phyloP scores from a whole-genome alignment of 2,797 vertebrate species.

The Zalophus californianus region DNA sequence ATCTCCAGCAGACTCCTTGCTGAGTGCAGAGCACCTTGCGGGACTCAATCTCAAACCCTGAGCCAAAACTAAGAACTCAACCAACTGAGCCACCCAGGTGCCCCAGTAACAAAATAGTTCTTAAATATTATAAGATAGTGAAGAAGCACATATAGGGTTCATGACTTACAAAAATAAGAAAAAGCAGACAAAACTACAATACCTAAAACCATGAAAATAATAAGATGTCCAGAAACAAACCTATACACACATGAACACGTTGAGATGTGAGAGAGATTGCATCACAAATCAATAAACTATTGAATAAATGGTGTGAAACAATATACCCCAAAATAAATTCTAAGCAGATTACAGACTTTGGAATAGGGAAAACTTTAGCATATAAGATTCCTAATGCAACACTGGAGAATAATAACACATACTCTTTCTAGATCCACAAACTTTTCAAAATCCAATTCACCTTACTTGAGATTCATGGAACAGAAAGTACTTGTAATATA shows the following conservation, averaged over 20 bases:
- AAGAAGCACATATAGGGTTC: neutral
- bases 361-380: neutral
- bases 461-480: neutral
- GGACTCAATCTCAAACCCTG: neutral
- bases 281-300: constrained; percentile 38
- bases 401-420: neutral
- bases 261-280: neutral
- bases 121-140: neutral
- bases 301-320: neutral
- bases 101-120: constrained; percentile 9
- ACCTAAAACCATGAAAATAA: constrained; percentile 2
- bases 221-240: neutral
- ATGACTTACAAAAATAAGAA: constrained; percentile 14
- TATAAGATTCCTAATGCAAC: neutral
- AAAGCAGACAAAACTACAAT: neutral
- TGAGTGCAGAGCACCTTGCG: neutral
- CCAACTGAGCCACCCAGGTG: neutral
- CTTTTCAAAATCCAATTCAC: constrained; percentile 22
- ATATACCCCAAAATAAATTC: neutral
- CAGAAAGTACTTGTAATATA: neutral
- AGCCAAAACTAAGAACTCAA: neutral
- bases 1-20: neutral
- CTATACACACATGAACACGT: neutral
- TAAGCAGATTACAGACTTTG: neutral
- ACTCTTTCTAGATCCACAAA: constrained; percentile 19